These are phyloP conservation scores for Ormyrus rosae DNA, from an alignment of 2,888 invertebrate genomes.

Conservation along the genomic window DNA sequence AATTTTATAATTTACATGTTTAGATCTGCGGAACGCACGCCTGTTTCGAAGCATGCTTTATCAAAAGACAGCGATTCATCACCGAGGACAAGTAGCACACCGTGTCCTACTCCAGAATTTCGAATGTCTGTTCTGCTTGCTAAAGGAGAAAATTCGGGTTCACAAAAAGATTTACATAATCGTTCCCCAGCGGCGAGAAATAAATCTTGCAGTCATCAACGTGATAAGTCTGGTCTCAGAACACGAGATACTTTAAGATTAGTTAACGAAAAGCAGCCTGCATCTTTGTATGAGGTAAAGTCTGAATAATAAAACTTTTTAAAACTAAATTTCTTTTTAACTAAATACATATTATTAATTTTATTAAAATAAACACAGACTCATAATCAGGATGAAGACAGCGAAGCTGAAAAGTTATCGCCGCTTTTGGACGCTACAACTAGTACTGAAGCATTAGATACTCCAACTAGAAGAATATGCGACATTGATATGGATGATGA, in stretches of 20 bases:
- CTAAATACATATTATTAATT: not conserved
- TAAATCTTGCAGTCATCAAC: slow-evolving; percentile 67
- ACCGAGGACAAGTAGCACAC: slow-evolving; percentile 68
- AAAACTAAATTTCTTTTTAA: slow-evolving; percentile 1
- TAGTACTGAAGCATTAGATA: slow-evolving; percentile 69
- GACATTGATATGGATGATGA: slow-evolving; percentile 73
- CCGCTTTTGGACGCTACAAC: slow-evolving; percentile 80
- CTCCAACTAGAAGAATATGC: slow-evolving; percentile 67
- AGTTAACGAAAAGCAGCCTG: slow-evolving; percentile 79
- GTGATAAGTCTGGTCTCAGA: slow-evolving; percentile 72
- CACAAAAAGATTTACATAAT: slow-evolving; percentile 71
- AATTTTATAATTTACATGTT: not conserved
- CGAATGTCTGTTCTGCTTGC: slow-evolving; percentile 85
- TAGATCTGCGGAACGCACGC: slow-evolving; percentile 71
- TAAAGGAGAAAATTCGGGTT: slow-evolving; percentile 79
- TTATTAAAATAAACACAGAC: slow-evolving; percentile 46
- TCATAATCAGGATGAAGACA: slow-evolving; percentile 83
- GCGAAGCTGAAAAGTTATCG: slow-evolving; percentile 89
- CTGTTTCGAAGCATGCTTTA: slow-evolving; percentile 69
- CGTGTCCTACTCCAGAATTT: slow-evolving; percentile 78
- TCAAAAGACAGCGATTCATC: slow-evolving; percentile 69
- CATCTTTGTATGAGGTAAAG: slow-evolving; percentile 69
- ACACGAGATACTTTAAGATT: slow-evolving; percentile 79
- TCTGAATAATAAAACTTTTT: not conserved
- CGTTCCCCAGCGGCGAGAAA: slow-evolving; percentile 70